These are phyloP conservation scores for Lycia hirtaria DNA, from an alignment of 2,888 invertebrate species.

Conservation along the genomic window DNA sequence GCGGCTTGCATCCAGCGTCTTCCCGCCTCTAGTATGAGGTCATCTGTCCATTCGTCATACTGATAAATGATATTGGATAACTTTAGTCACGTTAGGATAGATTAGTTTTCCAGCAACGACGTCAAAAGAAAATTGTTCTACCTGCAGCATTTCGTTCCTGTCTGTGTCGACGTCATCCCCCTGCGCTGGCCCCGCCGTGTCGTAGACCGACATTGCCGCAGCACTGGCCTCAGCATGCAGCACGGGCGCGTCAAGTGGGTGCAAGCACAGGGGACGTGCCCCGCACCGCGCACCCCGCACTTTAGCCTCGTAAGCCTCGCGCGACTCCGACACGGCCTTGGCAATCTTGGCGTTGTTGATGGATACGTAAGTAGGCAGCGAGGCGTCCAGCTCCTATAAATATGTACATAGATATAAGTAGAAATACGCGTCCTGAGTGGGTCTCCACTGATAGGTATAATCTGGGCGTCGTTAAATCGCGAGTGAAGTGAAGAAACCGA, in stretches of 20 bases:
- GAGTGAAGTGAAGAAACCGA: no score
- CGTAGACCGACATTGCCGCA: constrained; percentile 30
- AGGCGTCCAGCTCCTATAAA: constrained; percentile 48
- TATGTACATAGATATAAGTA: not conserved
- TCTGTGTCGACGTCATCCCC: constrained; percentile 30
- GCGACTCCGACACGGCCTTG: constrained; percentile 35
- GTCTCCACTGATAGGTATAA: no score
- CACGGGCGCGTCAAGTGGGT: constrained; percentile 35
- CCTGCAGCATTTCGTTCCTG: constrained; percentile 32
- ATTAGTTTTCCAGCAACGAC: no score
- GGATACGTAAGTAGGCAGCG: constrained; percentile 39
- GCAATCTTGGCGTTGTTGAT: constrained; percentile 49
- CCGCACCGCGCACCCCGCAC: constrained; percentile 10
- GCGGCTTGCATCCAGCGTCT: no score
- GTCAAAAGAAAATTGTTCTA: no score
- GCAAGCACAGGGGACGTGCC: constrained; percentile 35
- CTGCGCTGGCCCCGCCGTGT: constrained; percentile 23
- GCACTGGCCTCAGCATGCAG: constrained; percentile 34
- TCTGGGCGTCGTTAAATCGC: no score
- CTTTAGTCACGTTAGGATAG: no score
- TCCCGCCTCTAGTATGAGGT: no score
- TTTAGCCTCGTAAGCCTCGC: constrained; percentile 41
- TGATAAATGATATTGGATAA: no score
- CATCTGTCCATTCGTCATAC: no score
- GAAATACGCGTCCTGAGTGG: constrained; percentile 22